A percentile compares a stretch with the other conserved stretches of the same genome.
Evolutionary conservation across 2,888 invertebrate genomes (phyloP).

Genomic region (Synanthedon formicaeformis): DNA sequence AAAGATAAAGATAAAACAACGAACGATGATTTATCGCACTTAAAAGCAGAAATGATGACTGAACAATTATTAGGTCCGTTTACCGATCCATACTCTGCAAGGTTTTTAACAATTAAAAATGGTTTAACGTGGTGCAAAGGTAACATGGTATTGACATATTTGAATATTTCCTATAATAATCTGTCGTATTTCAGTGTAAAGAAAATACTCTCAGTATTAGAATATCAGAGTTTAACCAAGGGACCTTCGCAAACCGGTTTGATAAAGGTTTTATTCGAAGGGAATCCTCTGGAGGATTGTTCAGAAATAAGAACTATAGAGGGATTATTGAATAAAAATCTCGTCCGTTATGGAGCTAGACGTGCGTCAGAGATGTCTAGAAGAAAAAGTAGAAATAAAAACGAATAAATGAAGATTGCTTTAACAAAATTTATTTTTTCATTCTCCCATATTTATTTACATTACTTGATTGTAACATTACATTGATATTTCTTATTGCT

Average conservation of each 20-base stretch:
- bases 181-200: constrained; percentile 25
- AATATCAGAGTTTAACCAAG: constrained; percentile 16
- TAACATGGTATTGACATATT: constrained; percentile 30
- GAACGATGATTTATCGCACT: neutral
- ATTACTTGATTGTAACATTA: neutral
- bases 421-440: constrained; percentile 4
- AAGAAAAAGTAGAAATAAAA: constrained; percentile 11
- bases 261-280: constrained; percentile 33
- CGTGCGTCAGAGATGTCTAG: neutral
- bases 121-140: constrained; percentile 26
- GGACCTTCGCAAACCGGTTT: constrained; percentile 32
- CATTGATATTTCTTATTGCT: too few species aligned
- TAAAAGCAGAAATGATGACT: constrained; percentile 20
- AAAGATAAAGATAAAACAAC: neutral
- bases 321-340: neutral
- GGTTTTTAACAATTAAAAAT: constrained; percentile 12
- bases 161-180: constrained; percentile 43
- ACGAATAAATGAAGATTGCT: neutral
- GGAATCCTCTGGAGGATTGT: constrained; percentile 35
- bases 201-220: constrained; percentile 24
- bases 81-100: constrained; percentile 21
- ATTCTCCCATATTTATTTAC: constrained; percentile 1
- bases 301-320: constrained; percentile 23
- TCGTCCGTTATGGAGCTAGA: neutral
- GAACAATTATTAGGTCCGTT: constrained; percentile 20